Conservation (phyloP, 2,797 vertebrate species). For the Fistularia tabacaria region DNA sequence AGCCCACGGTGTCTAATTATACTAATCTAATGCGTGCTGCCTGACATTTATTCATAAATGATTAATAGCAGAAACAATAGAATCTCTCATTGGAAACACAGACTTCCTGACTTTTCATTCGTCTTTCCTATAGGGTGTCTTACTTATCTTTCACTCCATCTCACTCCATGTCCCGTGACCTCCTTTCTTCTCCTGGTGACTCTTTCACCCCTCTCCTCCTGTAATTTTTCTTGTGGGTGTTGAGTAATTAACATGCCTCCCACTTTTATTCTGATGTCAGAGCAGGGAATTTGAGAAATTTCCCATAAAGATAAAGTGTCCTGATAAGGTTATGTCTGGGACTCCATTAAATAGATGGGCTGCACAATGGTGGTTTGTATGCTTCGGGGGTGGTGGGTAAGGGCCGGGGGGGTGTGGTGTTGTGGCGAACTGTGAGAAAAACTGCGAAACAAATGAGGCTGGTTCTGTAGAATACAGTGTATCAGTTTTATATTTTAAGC, state of each 20-base stretch:
- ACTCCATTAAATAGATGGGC: slow-evolving; percentile 63
- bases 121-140: slow-evolving; percentile 19
- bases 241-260: slow-evolving; percentile 64
- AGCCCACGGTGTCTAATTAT: slow-evolving; percentile 75
- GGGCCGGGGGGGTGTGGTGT: too few species aligned
- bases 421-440: slow-evolving; percentile 10
- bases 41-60: slow-evolving; percentile 77
- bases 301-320: slow-evolving; percentile 71
- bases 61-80: slow-evolving; percentile 76
- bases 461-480: slow-evolving; percentile 1
- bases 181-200: slow-evolving; percentile 51
- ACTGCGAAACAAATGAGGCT: slow-evolving; percentile 8
- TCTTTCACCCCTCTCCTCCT: slow-evolving; percentile 55
- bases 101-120: slow-evolving; percentile 46
- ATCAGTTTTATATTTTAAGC: background rate
- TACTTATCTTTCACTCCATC: slow-evolving; percentile 48
- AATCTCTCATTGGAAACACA: slow-evolving; percentile 64
- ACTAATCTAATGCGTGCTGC: slow-evolving; percentile 72
- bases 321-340: slow-evolving; percentile 72
- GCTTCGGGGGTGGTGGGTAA: slow-evolving; percentile 11
- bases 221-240: slow-evolving; percentile 69
- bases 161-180: slow-evolving; percentile 42
- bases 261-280: slow-evolving; percentile 66
- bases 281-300: slow-evolving; percentile 76
- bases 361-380: slow-evolving; percentile 71